Base-by-base conservation (phyloP, 1,140 invertebrate genomes). In the Geopemphigus sp. region DNA sequence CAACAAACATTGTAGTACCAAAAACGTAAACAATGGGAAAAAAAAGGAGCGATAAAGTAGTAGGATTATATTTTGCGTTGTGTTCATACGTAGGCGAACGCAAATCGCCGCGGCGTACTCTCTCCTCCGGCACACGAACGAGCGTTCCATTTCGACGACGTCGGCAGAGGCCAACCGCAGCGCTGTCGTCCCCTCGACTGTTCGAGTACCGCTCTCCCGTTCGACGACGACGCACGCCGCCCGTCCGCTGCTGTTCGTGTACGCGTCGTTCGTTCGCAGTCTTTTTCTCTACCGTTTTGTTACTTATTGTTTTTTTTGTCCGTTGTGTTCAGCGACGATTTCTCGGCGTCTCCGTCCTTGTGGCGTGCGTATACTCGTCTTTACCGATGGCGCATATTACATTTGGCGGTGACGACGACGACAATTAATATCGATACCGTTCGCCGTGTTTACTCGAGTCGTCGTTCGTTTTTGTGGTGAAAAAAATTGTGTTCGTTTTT, bases 341-440 rank as follows among this genome's bases (percentile, higher is more conserved):
- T 50, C 64, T 11, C 39, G 45, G 17, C 66, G 47, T 61, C 73
- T 54, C 17, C 32, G 73, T 76, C 73, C 54, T 76, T 74, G 54
- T 45, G 54, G 29, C 32, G 15, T 17, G 12, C 17, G 54, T 57
- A 12, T 32, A 39, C 32, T 4, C 29, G 72, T 45, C 26, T 76
- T 59, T 45, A 29, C 32, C 74, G 57, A 78, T 78, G 74, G 57
- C 74, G 74, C 39, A 29, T 29, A 54, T 29, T 2, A 19, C 24
- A 10, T 53, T 72, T 24, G 74, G 39, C 57, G 74, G 47, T 57
- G 74, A 78, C 74, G 74, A 78, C 74, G 74, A 59, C 32, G 74
- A 59, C 32, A 63, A 78, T 78, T 63, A 63, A 50, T 59, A 32
- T 53, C 24, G 64, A 11, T 19, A 10, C 11, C 39, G 32, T 26